Evolutionary conservation across 1,140 invertebrate genomes (phyloP).

Genomic region (Dendroctonus valens): DNA sequence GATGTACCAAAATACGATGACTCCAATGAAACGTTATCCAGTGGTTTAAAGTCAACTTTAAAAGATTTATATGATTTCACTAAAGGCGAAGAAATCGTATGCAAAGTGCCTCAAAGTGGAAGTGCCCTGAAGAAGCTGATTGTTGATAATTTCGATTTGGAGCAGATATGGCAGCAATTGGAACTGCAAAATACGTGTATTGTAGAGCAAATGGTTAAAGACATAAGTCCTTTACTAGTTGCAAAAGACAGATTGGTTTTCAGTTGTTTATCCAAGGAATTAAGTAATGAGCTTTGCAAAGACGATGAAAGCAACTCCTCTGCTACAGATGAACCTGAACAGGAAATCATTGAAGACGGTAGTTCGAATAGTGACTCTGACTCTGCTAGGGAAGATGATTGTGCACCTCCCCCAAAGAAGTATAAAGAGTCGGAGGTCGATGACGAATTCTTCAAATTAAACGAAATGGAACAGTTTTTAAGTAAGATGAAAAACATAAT

Average conservation of each 20-base stretch:
- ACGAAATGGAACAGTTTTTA: conserved; percentile 83
- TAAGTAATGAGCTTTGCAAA: neutral
- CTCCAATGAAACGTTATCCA: neutral
- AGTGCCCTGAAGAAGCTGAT: conserved; percentile 66
- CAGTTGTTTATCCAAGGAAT: conserved; percentile 29
- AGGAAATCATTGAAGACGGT: conserved; percentile 1
- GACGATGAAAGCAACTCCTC: neutral
- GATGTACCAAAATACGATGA: neutral
- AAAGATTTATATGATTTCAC: conserved; percentile 73
- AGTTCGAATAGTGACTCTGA: conserved; percentile 13
- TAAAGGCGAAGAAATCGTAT: conserved; percentile 55
- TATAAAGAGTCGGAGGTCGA: conserved; percentile 69
- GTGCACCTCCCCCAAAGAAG: conserved; percentile 41
- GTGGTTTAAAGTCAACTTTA: conserved; percentile 59
- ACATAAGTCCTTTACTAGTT: conserved; percentile 45
- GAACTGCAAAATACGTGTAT: conserved; percentile 77
- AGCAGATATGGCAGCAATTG: conserved; percentile 90
- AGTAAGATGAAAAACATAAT: conserved; percentile 24
- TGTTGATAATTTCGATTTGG: conserved; percentile 78
- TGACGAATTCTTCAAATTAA: conserved; percentile 89
- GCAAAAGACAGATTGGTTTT: conserved; percentile 42
- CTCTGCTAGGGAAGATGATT: conserved; percentile 34
- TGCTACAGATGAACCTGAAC: neutral
- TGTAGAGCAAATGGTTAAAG: conserved; percentile 55
- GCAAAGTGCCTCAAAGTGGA: conserved; percentile 51